Percentiles rank a stretch among this genome's conserved stretches.
Conservation (phyloP, 2,113 vertebrate genomes). For the Anoura caudifer region DNA sequence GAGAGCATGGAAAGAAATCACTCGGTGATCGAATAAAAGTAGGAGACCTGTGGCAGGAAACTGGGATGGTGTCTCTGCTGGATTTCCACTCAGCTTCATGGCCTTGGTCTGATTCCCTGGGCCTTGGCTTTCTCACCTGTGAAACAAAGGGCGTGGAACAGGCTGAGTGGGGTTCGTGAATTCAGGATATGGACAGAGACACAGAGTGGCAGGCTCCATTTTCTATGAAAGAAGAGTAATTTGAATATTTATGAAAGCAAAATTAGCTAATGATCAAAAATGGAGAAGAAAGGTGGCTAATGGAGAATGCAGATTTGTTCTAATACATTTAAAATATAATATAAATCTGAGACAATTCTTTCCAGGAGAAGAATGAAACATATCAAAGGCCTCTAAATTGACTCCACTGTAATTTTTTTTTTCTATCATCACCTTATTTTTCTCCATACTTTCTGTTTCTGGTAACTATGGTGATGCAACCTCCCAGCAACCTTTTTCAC, state of each 20-base stretch:
- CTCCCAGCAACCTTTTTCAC: constrained; percentile 46
- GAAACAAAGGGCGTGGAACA: background rate
- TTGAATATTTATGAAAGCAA: constrained; percentile 31
- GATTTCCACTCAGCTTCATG: background rate
- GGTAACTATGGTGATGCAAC: constrained; percentile 77
- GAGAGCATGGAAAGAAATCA: background rate
- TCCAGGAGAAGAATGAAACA: background rate
- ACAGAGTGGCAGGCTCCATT: background rate
- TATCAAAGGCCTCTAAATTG: constrained; percentile 8
- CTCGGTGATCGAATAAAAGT: background rate
- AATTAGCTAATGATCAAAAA: constrained; percentile 29
- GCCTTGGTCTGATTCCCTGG: background rate
- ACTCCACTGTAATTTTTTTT: background rate
- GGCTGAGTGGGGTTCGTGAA: background rate
- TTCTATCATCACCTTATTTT: constrained; percentile 36
- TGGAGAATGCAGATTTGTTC: background rate
- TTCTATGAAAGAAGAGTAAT: background rate
- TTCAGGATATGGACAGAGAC: background rate
- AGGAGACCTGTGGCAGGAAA: background rate
- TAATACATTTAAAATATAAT: background rate
- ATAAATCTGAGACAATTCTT: background rate
- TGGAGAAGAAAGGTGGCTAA: background rate
- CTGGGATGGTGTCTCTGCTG: background rate
- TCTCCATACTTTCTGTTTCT: constrained; percentile 19
- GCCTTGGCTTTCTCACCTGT: background rate